Evolutionary conservation across 2,888 invertebrate genomes (phyloP).

Genomic region (Acanthosepion esculentum): DNA sequence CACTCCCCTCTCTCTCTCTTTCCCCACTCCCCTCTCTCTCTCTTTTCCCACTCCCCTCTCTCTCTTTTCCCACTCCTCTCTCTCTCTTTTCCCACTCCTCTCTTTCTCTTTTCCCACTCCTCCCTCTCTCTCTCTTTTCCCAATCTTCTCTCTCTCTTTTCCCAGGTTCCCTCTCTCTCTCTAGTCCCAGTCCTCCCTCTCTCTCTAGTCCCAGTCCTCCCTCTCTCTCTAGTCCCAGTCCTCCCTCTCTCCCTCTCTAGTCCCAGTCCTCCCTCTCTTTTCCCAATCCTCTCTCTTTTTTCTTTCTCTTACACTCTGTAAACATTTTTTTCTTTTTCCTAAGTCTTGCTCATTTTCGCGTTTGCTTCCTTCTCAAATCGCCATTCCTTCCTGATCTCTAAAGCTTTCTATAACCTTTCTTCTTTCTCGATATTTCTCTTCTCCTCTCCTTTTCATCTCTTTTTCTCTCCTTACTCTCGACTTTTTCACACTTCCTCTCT

Average conservation of each 20-base stretch:
- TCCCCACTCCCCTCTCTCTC: background rate
- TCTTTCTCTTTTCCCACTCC: background rate
- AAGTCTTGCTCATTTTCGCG: too few species aligned
- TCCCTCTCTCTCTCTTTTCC: background rate
- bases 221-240: too few species aligned
- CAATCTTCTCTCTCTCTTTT: too few species aligned
- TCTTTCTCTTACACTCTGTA: too few species aligned
- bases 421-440: background rate
- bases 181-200: background rate
- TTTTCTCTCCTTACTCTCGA: background rate
- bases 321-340: too few species aligned
- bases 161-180: background rate
- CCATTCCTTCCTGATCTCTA: too few species aligned
- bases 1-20: too few species aligned
- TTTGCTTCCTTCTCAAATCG: too few species aligned
- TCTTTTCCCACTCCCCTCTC: background rate
- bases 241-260: background rate
- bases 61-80: accelerated
- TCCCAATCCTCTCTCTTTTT: too few species aligned
- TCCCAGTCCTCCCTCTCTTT: background rate
- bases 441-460: background rate
- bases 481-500: background rate
- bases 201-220: accelerated
- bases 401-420: background rate
- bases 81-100: too few species aligned